phyloP scores from a whole-genome alignment of 2,888 invertebrate species.

The Meteorus cinctellus region DNA sequence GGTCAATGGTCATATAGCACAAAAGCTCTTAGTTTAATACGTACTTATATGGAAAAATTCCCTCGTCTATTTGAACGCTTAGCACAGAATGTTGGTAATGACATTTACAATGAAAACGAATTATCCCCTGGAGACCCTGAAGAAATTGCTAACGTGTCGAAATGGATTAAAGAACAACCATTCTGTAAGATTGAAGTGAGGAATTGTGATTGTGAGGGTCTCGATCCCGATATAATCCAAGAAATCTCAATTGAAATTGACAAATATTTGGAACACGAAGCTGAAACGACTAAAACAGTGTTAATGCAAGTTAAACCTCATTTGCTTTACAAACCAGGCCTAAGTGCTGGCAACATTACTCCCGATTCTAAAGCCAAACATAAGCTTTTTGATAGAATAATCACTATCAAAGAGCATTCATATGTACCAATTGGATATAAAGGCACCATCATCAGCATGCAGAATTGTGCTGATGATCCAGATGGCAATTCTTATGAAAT shows the following conservation, averaged over 20 bases:
- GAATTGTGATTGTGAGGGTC: constrained; percentile 81
- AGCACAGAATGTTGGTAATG: constrained; percentile 73
- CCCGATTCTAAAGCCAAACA: constrained; percentile 83
- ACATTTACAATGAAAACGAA: constrained; percentile 81
- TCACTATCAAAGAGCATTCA: constrained; percentile 83
- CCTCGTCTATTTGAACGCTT: constrained; percentile 84
- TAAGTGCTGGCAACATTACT: constrained; percentile 75
- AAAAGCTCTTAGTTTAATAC: constrained; percentile 82
- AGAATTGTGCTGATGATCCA: constrained; percentile 76
- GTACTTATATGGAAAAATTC: constrained; percentile 81
- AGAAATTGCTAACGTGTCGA: constrained; percentile 74
- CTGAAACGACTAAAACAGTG: constrained; percentile 71
- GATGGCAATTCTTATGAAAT: constrained; percentile 83
- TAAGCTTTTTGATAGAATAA: constrained; percentile 87
- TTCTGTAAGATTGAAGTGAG: constrained; percentile 77
- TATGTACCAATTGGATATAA: constrained; percentile 87
- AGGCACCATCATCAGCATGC: constrained; percentile 89
- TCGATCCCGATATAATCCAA: constrained; percentile 81
- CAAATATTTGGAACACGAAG: constrained; percentile 52
- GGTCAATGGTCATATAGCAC: constrained; percentile 87
- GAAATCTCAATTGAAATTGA: constrained; percentile 76
- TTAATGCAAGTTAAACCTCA: constrained; percentile 87
- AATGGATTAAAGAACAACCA: constrained; percentile 84
- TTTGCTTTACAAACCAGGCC: constrained; percentile 80
- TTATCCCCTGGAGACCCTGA: constrained; percentile 78